Percentiles rank a stretch among this genome's conserved stretches.
These are phyloP conservation scores for Drosophila paulistorum DNA, from an alignment of 1,140 invertebrate genomes.

Conservation along the genomic window DNA sequence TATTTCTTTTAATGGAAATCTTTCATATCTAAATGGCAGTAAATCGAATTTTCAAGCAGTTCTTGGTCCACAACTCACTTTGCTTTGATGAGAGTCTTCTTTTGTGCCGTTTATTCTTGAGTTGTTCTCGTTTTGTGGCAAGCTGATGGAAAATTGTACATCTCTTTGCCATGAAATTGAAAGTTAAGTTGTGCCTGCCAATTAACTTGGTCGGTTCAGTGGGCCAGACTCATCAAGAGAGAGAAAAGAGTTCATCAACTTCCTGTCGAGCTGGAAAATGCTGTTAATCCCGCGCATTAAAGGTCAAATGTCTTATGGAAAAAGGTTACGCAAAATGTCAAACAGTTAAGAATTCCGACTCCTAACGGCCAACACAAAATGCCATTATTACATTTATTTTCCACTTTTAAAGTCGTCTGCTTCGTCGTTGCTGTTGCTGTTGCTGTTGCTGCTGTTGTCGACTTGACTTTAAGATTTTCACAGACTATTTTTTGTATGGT, in stretches of 20 bases:
- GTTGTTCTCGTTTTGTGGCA: conserved; percentile 27
- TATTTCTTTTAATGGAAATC: background rate
- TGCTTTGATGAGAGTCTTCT: conserved; percentile 18
- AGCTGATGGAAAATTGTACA: conserved; percentile 51
- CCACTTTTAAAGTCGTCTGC: conserved; percentile 74
- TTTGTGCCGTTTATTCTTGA: conserved; percentile 26
- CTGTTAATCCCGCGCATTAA: conserved; percentile 56
- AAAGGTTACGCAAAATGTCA: conserved; percentile 83
- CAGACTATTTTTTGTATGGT: conserved; percentile 52
- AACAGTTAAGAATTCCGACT: conserved; percentile 80
- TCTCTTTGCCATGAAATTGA: conserved; percentile 67
- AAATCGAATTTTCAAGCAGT: too few species aligned
- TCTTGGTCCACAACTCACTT: conserved; percentile 26
- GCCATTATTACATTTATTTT: conserved; percentile 81
- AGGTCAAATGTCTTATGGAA: conserved; percentile 75
- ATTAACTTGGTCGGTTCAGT: conserved; percentile 59
- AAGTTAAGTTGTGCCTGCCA: conserved; percentile 52
- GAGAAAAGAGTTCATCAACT: conserved; percentile 30
- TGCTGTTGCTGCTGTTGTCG: background rate
- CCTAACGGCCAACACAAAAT: conserved; percentile 77
- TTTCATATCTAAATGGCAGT: background rate
- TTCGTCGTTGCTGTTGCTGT: conserved; percentile 34
- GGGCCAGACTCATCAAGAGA: conserved; percentile 29
- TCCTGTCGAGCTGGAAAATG: conserved; percentile 29
- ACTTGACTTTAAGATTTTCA: conserved; percentile 56